phyloP scores from a whole-genome alignment of 2,113 vertebrate genomes.

The Hylia prasina region DNA sequence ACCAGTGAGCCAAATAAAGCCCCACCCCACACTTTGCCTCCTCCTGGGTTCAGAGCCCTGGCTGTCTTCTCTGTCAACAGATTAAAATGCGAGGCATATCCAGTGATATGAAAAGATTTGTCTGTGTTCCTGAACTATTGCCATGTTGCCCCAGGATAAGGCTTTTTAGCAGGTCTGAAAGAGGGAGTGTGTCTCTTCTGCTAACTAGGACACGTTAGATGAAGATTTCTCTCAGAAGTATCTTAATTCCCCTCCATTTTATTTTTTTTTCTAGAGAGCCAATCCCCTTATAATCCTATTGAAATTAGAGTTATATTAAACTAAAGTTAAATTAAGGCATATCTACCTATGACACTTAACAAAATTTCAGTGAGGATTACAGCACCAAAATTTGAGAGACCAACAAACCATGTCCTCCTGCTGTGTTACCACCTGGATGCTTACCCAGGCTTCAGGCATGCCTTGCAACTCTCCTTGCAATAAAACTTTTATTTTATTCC shows the following conservation, averaged over 20 bases:
- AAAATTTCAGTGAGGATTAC: background rate
- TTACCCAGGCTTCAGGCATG: background rate
- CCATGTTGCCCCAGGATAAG: background rate
- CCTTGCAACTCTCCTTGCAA: background rate
- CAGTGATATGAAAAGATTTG: background rate
- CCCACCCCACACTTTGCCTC: fast-evolving
- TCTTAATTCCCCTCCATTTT: background rate
- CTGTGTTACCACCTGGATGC: background rate
- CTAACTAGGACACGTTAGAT: background rate
- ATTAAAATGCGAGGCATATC: background rate
- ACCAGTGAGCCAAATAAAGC: background rate
- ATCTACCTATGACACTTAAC: background rate
- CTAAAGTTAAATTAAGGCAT: background rate
- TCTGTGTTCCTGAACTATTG: background rate
- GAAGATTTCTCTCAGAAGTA: background rate
- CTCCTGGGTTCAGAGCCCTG: background rate
- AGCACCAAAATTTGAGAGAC: background rate
- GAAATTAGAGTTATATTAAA: background rate
- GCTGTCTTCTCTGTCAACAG: background rate
- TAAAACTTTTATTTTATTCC: background rate
- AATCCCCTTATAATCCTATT: background rate
- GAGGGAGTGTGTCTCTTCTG: background rate
- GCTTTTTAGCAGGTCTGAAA: background rate
- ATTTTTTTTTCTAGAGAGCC: background rate
- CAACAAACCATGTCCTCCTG: background rate